Percentiles rank a stretch among this genome's conserved stretches.
phyloP scores from a whole-genome alignment of 2,888 invertebrate genomes.

The Pachydiplax longipennis region DNA sequence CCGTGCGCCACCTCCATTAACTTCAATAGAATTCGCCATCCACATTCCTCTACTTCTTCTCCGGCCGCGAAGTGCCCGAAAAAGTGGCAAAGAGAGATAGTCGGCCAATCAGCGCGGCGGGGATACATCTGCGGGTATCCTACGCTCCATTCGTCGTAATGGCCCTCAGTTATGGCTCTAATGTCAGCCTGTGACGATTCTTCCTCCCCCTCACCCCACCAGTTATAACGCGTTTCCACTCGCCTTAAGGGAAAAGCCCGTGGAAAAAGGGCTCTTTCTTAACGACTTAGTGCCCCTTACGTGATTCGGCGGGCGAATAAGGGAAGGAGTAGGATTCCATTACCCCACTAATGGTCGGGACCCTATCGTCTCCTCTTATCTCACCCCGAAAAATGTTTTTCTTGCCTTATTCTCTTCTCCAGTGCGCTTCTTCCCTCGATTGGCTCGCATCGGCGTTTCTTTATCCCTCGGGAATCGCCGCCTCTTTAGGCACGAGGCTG shows the following conservation, averaged over 20 bases:
- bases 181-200: constrained; percentile 11
- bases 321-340: constrained; percentile 22
- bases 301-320: neutral
- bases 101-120: constrained; percentile 27
- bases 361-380: neutral
- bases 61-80: neutral
- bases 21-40: neutral
- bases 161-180: constrained; percentile 32
- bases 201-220: neutral
- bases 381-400: constrained; percentile 10
- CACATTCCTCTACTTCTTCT: neutral
- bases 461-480: neutral
- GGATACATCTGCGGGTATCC: constrained; percentile 41
- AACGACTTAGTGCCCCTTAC: constrained; percentile 1
- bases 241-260: neutral
- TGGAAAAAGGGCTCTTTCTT: neutral
- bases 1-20: neutral
- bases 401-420: neutral
- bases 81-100: constrained; percentile 1
- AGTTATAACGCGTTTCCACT: neutral
- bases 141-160: constrained; percentile 23
- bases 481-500: neutral
- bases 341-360: constrained; percentile 26
- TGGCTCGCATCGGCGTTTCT: neutral
- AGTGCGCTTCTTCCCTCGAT: no score